Evolutionary conservation across 2,888 invertebrate species (phyloP).

Genomic region (Baccha elongata): DNA sequence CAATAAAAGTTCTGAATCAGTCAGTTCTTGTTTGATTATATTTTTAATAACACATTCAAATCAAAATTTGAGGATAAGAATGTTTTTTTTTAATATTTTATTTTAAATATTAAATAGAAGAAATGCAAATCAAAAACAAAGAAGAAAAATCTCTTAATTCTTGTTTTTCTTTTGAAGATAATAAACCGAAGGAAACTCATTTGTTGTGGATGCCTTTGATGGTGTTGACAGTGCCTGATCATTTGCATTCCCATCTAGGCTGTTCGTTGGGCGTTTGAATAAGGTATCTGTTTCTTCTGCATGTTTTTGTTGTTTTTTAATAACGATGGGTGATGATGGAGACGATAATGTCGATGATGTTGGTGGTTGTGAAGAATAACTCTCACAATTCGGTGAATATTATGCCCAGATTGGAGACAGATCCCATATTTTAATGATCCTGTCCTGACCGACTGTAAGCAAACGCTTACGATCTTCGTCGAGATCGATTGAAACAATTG

Average conservation of each 20-base stretch:
- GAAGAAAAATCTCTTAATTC: constrained; percentile 12
- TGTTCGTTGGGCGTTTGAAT: constrained; percentile 69
- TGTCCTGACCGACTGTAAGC: constrained; percentile 96
- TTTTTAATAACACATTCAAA: background rate
- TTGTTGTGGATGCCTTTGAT: constrained; percentile 26
- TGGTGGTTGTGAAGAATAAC: constrained; percentile 60
- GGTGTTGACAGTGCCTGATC: constrained; percentile 15
- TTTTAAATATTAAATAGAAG: background rate
- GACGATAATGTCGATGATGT: constrained; percentile 51
- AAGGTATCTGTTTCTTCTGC: constrained; percentile 54
- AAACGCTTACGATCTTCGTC: constrained; percentile 94
- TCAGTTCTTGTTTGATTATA: constrained; percentile 57
- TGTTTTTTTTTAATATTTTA: background rate
- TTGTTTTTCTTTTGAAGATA: constrained; percentile 60
- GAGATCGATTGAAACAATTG: constrained; percentile 92
- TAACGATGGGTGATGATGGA: constrained; percentile 57
- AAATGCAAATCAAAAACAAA: constrained; percentile 7
- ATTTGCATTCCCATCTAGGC: constrained; percentile 33
- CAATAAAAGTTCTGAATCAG: constrained; percentile 53
- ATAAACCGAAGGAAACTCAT: constrained; percentile 67
- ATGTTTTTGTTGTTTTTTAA: constrained; percentile 34
- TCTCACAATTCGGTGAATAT: constrained; percentile 74
- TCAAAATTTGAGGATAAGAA: constrained; percentile 1
- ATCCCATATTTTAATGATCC: constrained; percentile 97
- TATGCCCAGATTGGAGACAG: constrained; percentile 86